phyloP scores from a whole-genome alignment of 2,888 invertebrate species.

The Portevinia maculata region DNA sequence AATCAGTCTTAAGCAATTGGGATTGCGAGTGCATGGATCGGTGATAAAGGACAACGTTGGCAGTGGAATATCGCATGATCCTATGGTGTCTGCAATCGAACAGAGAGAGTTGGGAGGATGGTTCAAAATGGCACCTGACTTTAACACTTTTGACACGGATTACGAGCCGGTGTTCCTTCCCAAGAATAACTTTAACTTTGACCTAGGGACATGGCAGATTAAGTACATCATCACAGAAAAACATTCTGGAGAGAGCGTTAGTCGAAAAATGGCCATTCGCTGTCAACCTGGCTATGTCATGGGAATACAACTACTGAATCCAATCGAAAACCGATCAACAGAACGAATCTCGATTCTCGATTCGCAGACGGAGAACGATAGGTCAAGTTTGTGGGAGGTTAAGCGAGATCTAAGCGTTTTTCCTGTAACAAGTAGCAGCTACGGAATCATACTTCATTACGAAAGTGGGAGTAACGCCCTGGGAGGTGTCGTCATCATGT shows the following conservation, averaged over 20 bases:
- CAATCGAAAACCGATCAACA: slow-evolving; percentile 93
- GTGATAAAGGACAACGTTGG: slow-evolving; percentile 91
- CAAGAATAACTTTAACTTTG: slow-evolving; percentile 85
- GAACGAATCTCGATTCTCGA: slow-evolving; percentile 92
- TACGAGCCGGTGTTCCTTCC: slow-evolving; percentile 91
- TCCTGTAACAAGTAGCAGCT: slow-evolving; percentile 93
- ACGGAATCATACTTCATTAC: slow-evolving; percentile 91
- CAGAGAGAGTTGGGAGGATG: slow-evolving; percentile 97
- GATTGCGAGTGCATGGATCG: slow-evolving; percentile 90
- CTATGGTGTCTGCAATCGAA: slow-evolving; percentile 91
- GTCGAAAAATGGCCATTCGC: slow-evolving; percentile 85
- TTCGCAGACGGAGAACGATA: slow-evolving; percentile 87
- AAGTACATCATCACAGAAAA: slow-evolving; percentile 91
- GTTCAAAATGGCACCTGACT: slow-evolving; percentile 89
- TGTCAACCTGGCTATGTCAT: slow-evolving; percentile 93
- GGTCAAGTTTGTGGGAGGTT: slow-evolving; percentile 89
- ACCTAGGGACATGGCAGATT: slow-evolving; percentile 89
- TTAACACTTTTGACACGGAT: slow-evolving; percentile 87
- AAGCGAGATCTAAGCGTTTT: slow-evolving; percentile 94
- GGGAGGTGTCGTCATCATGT: slow-evolving; percentile 91
- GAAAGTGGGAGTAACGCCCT: slow-evolving; percentile 90
- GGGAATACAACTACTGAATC: slow-evolving; percentile 95
- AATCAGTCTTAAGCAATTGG: slow-evolving; percentile 94
- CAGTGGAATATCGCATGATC: slow-evolving; percentile 96
- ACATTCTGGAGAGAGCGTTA: slow-evolving; percentile 84